These are phyloP conservation scores for Cryptophagus acutangulus DNA, from an alignment of 2,888 invertebrate genomes.

Conservation along the genomic window DNA sequence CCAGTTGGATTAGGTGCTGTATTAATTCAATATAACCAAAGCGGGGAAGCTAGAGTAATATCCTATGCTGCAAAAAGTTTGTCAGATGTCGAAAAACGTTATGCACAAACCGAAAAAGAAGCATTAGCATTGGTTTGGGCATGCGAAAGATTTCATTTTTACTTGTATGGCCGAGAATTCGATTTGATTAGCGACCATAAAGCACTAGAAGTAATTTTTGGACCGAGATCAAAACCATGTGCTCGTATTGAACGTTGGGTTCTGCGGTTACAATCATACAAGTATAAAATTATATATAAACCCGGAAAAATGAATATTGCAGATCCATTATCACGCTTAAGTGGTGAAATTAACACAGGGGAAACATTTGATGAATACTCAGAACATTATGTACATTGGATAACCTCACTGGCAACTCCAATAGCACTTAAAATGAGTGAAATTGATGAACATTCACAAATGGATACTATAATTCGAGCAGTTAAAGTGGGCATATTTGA, in stretches of 20 bases:
- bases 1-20: conserved; percentile 31
- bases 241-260: conserved; percentile 19
- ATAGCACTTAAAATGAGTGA: conserved; percentile 17
- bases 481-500: conserved; percentile 10
- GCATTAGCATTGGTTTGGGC: conserved; percentile 11
- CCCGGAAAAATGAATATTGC: conserved; percentile 18
- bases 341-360: no score
- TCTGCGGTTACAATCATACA: conserved; percentile 16
- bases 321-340: conserved; percentile 16
- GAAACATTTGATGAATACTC: conserved; percentile 1
- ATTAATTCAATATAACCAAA: conserved; percentile 24
- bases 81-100: conserved; percentile 27
- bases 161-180: conserved; percentile 12
- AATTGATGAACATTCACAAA: conserved; percentile 12
- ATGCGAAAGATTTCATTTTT: conserved; percentile 5
- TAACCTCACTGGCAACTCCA: conserved; percentile 16
- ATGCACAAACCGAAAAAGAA: conserved; percentile 37
- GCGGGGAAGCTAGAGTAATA: conserved; percentile 23
- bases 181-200: conserved; percentile 28
- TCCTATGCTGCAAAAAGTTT: conserved; percentile 29
- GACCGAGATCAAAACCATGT: conserved; percentile 25
- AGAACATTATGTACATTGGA: conserved; percentile 13
- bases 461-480: conserved; percentile 12
- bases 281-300: conserved; percentile 13
- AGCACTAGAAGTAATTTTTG: conserved; percentile 37